Evolutionary conservation across 2,113 vertebrate genomes (phyloP), one percentile per base, ranked within the genome.

Genomic region (Saccopteryx bilineata): DNA sequence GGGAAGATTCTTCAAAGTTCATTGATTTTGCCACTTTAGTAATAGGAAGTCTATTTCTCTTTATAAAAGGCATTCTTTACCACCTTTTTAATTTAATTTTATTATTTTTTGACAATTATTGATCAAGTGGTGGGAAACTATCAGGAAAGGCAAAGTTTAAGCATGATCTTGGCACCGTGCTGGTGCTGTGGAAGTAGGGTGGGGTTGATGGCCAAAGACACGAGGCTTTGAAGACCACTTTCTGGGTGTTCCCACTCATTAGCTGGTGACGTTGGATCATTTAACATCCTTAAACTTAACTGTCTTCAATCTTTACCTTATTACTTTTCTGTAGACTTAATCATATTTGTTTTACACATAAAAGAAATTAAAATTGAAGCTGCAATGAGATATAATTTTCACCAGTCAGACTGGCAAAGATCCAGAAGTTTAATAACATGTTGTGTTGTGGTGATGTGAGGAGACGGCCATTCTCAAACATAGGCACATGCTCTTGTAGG

Each of bases 271-370:
- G 7, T 19, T 76, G 46, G 50, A 52, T 90, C 31, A 65, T 23
- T 78, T 79, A 74, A 71, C 10, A 6, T 82, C 26, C 60, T 63
- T 74, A 54, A 83, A 83, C 28, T 76, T 93, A 65, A 92, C 78
- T 79, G 33, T 71, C 68, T 80, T 92, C 39, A 79, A n/a, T 72
- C 15, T 88, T 87, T 76, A 60, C 26, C 78, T 93, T 74, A 81
- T 68, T 93, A 79, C 31, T 87, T 91, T 91, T 76, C 26, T 92
- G 60, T 87, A 88, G 69, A 89, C 6, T 65, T 94, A 88, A 78
- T 87, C 86, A 68, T 54, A 11, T 50, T 15, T 58, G 31, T 54
- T 31, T 85, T 88, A 86, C 28, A 76, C 9, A 84, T 48, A 95
- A 78, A 28, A 86, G 17, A 96, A 93, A 88, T 81, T 89, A 92